Evolutionary conservation across 2,888 invertebrate species (phyloP).

Genomic region (Poecilobothrus nobilitatus): DNA sequence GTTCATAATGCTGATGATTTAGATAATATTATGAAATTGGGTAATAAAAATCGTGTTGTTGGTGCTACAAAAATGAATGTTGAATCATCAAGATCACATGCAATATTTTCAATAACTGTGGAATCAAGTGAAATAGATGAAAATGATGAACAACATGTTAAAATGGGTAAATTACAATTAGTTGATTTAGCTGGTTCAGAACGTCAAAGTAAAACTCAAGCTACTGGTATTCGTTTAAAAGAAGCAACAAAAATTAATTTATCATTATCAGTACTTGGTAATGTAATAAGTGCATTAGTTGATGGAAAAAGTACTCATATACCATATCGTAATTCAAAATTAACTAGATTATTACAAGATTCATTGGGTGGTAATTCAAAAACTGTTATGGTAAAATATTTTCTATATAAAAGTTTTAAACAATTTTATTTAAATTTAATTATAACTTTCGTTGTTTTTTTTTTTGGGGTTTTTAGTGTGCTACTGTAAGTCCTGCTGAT

Average conservation of each 20-base stretch:
- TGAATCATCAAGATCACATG: conserved; percentile 93
- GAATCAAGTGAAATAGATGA: conserved; percentile 82
- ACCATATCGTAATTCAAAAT: conserved; percentile 95
- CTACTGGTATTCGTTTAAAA: conserved; percentile 82
- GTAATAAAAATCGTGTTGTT: conserved; percentile 87
- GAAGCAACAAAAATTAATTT: conserved; percentile 98
- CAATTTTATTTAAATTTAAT: background rate
- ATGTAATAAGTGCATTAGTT: conserved; percentile 95
- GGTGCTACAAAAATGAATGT: conserved; percentile 97
- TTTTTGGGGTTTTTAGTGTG: conserved; percentile 62
- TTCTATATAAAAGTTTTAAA: background rate
- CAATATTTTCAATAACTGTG: conserved; percentile 95
- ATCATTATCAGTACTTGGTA: conserved; percentile 92
- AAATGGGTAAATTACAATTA: conserved; percentile 93
- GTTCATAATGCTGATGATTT: conserved; percentile 95
- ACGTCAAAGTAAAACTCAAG: conserved; percentile 93
- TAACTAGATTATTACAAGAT: conserved; percentile 90
- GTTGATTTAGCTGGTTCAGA: conserved; percentile 98
- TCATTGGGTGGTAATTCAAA: conserved; percentile 95
- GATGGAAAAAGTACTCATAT: conserved; percentile 96
- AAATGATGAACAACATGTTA: conserved; percentile 78
- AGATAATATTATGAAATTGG: conserved; percentile 89
- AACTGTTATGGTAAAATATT: conserved; percentile 71
- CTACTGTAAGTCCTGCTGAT: conserved; percentile 94
- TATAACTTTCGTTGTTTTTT: conserved; percentile 13